These are phyloP conservation scores for Callipepla californica DNA, from an alignment of 2,113 vertebrate genomes.

Conservation along the genomic window DNA sequence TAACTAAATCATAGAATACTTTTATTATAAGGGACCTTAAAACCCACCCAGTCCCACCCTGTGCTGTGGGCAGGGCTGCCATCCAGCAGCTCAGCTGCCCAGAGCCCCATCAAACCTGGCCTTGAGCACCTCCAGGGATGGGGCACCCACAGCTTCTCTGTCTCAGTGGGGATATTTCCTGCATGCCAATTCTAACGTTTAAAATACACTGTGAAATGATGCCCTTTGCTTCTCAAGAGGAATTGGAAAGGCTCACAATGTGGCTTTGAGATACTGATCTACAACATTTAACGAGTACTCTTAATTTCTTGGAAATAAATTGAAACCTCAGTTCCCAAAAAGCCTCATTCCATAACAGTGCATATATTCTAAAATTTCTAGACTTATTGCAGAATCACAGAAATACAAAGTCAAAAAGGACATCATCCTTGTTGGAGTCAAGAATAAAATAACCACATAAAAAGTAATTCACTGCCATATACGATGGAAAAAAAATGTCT, in stretches of 20 bases:
- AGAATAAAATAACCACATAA: background rate
- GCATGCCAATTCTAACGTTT: background rate
- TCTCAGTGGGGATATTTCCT: background rate
- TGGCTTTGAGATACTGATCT: background rate
- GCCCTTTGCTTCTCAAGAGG: background rate
- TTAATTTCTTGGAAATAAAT: background rate
- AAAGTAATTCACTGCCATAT: background rate
- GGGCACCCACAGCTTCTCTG: background rate
- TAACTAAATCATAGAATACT: background rate
- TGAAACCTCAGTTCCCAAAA: background rate
- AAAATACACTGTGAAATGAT: background rate
- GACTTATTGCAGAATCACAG: background rate
- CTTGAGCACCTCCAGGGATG: background rate
- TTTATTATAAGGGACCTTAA: background rate
- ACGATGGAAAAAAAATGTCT: background rate
- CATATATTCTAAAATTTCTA: background rate
- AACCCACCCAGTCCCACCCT: background rate
- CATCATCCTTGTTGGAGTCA: background rate
- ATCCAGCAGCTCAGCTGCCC: background rate
- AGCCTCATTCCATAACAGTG: background rate
- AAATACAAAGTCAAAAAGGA: background rate
- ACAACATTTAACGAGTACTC: fast-evolving
- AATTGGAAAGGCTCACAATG: background rate
- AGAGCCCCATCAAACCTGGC: background rate
- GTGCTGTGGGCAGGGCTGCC: background rate